Base-by-base conservation (phyloP, 2,888 invertebrate genomes). In the Troides oblongomaculatus region DNA sequence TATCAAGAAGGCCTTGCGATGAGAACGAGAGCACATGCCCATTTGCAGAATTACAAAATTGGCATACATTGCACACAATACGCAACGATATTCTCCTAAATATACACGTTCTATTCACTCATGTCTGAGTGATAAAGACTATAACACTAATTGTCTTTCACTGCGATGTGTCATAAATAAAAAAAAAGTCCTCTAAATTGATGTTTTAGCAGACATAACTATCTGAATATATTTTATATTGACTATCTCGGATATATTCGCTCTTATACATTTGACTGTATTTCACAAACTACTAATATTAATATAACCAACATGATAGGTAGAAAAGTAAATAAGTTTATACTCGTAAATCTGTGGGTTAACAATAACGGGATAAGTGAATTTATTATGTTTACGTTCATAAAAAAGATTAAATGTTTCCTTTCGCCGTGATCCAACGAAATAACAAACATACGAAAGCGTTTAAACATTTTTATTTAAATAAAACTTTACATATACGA, bases 1-100 rank as follows among this genome's bases (percentile, higher is more conserved):
- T 90, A 90, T 86, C 88, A 90, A 82, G 84, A 85, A 86, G 83
- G 89, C 88, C 86, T 89, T 88, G 80, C 82, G 82, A 85, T 84
- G 89, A 81, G 84, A 88, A 87, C 73, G 81, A 75, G 84, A 86
- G 81, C 88, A 88, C 81, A 81, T 85, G 84, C 73, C 71, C 74
- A 74, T 68, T 72, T 66, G 72, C 75, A 50, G 75, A 78, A 78
- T 80, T 77, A 77, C 75, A 77, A 78, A 78, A 78, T 75, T 76
- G 74, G 39, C 66, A 69, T 60, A 61, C 64, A 61, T 66, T 61
- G 57, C 61, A 36, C 30, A 25, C 36, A 46, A 60, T 39, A 61
- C 64, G 64, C 62, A 70, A 64, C 62, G 12, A 14, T 39, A n/a
- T 17, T 3, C 30, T 30, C 30, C 3, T 5, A 30, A 30, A 30